Conservation (phyloP, 1,140 invertebrate genomes). For the Bombus confusus region DNA sequence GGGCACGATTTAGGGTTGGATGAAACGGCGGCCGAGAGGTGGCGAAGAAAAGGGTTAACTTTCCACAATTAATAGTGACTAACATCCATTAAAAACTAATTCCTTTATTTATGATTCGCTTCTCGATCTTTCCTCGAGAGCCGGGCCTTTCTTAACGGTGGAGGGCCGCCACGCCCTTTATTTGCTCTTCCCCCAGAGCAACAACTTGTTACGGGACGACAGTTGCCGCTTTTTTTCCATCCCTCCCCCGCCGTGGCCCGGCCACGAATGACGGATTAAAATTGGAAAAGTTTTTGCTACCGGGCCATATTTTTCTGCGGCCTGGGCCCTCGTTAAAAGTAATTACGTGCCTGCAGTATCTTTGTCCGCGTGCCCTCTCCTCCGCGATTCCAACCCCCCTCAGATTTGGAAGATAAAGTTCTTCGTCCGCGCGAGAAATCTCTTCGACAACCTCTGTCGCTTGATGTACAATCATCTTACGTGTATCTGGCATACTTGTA, state of each 20-base stretch:
- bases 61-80: conserved; percentile 74
- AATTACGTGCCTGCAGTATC: conserved; percentile 60
- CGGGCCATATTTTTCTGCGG: conserved; percentile 68
- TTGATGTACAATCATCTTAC: not conserved
- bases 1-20: conserved; percentile 8
- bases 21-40: conserved; percentile 31
- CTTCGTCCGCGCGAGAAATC: not conserved
- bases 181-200: conserved; percentile 62
- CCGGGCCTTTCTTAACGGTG: not conserved
- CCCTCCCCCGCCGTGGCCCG: conserved; percentile 12
- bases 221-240: conserved; percentile 51
- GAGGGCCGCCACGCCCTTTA: conserved; percentile 53
- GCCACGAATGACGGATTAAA: conserved; percentile 74
- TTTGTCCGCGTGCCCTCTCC: conserved; percentile 30
- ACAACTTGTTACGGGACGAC: conserved; percentile 70
- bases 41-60: conserved; percentile 67
- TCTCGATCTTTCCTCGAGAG: conserved; percentile 47
- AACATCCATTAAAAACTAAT: conserved; percentile 75
- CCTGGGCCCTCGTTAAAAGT: conserved; percentile 67
- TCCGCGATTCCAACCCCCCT: not conserved
- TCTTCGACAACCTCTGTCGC: not conserved
- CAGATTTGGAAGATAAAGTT: conserved; percentile 14
- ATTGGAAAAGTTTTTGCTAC: conserved; percentile 74
- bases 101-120: conserved; percentile 69
- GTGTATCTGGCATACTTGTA: too few species aligned